Percentiles rank a stretch among this genome's conserved stretches.
Evolutionary conservation across 2,888 invertebrate species (phyloP).

Genomic region (Erebia palarica): DNA sequence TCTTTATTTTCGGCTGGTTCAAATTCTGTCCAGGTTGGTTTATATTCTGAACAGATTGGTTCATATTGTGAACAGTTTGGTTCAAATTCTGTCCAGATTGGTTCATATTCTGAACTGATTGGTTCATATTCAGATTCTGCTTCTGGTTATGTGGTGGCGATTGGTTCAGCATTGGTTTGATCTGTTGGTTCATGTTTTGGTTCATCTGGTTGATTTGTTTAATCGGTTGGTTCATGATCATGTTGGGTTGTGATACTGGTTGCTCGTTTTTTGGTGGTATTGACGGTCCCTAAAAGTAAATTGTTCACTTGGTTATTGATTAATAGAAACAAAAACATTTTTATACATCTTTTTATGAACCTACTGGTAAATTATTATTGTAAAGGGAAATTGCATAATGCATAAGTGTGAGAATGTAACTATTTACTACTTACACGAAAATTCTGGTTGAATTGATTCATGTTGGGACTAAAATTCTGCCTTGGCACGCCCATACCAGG

Average conservation of each 20-base stretch:
- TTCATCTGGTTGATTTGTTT: slow-evolving; percentile 49
- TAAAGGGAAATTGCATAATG: too few species aligned
- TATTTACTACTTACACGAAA: slow-evolving; percentile 69
- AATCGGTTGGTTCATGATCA: slow-evolving; percentile 51
- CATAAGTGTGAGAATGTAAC: too few species aligned
- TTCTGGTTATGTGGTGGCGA: slow-evolving; percentile 52
- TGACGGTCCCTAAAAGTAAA: slow-evolving; percentile 55
- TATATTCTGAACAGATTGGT: slow-evolving; percentile 24
- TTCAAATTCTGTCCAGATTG: slow-evolving; percentile 28
- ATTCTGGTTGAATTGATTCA: slow-evolving; percentile 67
- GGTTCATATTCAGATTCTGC: slow-evolving; percentile 38
- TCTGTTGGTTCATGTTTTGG: slow-evolving; percentile 35
- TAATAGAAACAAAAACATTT: not conserved
- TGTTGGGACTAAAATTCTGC: slow-evolving; percentile 66
- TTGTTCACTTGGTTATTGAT: not conserved
- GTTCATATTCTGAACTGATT: slow-evolving; percentile 22
- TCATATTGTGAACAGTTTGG: slow-evolving; percentile 27
- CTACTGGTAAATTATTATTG: too few species aligned
- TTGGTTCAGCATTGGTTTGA: slow-evolving; percentile 36
- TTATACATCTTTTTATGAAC: not conserved
- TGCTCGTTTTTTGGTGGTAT: slow-evolving; percentile 59
- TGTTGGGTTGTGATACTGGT: slow-evolving; percentile 45
- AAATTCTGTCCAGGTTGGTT: slow-evolving; percentile 27
- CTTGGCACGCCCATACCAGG: slow-evolving; percentile 69
- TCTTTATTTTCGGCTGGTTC: slow-evolving; percentile 48